These are phyloP conservation scores for Scaptomyza caliginosa DNA, from an alignment of 2,888 invertebrate genomes.

Conservation along the genomic window DNA sequence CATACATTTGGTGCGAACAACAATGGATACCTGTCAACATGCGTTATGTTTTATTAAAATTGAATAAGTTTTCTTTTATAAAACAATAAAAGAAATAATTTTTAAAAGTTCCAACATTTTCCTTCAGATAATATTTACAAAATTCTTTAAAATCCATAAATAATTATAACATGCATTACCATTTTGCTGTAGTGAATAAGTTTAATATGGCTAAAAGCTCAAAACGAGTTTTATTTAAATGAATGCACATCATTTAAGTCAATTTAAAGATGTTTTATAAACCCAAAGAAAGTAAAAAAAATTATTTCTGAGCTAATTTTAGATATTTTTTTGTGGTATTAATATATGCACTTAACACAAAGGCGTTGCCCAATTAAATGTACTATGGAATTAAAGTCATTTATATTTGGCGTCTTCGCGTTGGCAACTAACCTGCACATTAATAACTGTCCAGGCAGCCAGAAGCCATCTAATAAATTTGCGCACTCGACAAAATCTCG, in stretches of 20 bases:
- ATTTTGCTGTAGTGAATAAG: not conserved
- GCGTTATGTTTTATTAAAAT: slow-evolving; percentile 10
- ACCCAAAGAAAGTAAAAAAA: not conserved
- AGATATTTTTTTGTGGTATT: not conserved
- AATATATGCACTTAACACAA: not conserved
- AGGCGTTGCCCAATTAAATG: slow-evolving; percentile 8
- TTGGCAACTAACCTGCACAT: slow-evolving; percentile 63
- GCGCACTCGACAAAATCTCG: slow-evolving; percentile 59
- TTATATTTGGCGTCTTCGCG: slow-evolving; percentile 37
- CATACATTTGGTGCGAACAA: slow-evolving; percentile 30
- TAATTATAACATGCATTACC: not conserved
- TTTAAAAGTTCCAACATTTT: too few relatives aligned
- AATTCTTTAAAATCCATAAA: not conserved
- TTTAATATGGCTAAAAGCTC: not conserved
- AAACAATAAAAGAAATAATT: not conserved
- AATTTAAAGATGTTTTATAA: slow-evolving; percentile 1
- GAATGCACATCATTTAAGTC: slow-evolving; percentile 5
- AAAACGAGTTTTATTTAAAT: slow-evolving; percentile 7
- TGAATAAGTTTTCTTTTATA: slow-evolving; percentile 1
- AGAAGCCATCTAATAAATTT: slow-evolving; percentile 64
- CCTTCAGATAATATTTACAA: too few relatives aligned
- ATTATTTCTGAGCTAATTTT: not conserved
- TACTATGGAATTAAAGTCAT: slow-evolving; percentile 40
- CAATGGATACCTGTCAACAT: slow-evolving; percentile 11
- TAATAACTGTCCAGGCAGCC: slow-evolving; percentile 54